Percentiles rank a stretch among this genome's conserved stretches.
Evolutionary conservation across 1,140 invertebrate genomes (phyloP).

Genomic region (Maniola jurtina): DNA sequence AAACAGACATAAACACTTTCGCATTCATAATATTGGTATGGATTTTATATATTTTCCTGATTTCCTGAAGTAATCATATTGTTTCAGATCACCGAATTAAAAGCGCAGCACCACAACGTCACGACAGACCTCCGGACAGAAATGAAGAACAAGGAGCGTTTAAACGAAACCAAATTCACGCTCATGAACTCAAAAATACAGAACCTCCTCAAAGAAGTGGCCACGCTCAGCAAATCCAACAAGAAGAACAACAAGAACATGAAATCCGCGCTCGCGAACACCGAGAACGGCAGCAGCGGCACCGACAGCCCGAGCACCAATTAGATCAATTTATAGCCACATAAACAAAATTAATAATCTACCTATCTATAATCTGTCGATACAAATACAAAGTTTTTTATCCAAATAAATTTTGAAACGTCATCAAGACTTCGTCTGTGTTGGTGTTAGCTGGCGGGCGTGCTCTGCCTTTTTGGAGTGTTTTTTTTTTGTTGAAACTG

Average conservation of each 20-base stretch:
- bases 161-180: constrained; percentile 89
- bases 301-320: constrained; percentile 85
- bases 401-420: too few relatives aligned
- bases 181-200: constrained; percentile 89
- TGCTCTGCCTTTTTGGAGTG: too few relatives aligned
- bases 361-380: too few relatives aligned
- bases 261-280: constrained; percentile 70
- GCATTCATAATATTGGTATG: too few relatives aligned
- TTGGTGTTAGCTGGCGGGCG: too few relatives aligned
- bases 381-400: too few relatives aligned
- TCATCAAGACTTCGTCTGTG: too few relatives aligned
- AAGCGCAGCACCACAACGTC: constrained; percentile 93
- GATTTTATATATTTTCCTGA: too few relatives aligned
- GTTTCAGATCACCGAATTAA: constrained; percentile 93
- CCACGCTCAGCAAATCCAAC: constrained; percentile 88
- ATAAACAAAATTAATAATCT: too few relatives aligned
- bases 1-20: too few relatives aligned
- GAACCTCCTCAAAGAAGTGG: constrained; percentile 89
- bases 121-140: constrained; percentile 92
- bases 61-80: too few relatives aligned
- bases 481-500: too few relatives aligned
- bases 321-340: constrained; percentile 52
- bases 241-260: constrained; percentile 81
- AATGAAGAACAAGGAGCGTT: constrained; percentile 89
- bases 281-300: constrained; percentile 86